Conservation (phyloP, 2,113 vertebrate species). For the Setophaga coronata region DNA sequence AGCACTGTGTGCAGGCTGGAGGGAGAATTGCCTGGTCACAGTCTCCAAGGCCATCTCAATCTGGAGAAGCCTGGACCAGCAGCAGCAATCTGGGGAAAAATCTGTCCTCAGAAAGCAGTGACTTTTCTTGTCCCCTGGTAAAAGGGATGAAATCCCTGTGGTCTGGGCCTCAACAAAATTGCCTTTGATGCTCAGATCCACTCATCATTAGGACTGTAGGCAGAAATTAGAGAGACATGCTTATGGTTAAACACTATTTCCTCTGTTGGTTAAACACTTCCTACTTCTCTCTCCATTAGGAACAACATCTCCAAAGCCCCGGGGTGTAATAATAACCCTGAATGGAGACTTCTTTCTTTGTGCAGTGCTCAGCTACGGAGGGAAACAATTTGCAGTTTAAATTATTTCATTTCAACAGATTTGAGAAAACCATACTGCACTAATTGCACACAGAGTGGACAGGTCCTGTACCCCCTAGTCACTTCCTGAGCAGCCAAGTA, state of each 20-base stretch:
- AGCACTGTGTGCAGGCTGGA: neutral
- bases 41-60: neutral
- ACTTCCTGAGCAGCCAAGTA: neutral
- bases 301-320: neutral
- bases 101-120: neutral
- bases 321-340: neutral
- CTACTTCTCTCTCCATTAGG: neutral
- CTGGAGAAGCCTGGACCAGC: neutral
- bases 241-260: conserved; percentile 36
- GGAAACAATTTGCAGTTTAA: neutral
- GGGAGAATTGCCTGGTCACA: neutral
- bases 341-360: neutral
- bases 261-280: conserved; percentile 40
- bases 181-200: conserved; percentile 9
- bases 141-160: neutral
- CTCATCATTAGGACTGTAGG: neutral
- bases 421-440: neutral
- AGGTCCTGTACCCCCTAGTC: fast-evolving
- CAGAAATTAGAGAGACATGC: conserved; percentile 25
- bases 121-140: neutral
- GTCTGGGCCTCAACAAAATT: neutral
- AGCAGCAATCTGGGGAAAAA: neutral
- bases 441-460: neutral
- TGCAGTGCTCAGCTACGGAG: neutral
- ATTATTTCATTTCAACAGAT: neutral